Conservation (phyloP, 2,888 invertebrate species). For the Philereme transversata region DNA sequence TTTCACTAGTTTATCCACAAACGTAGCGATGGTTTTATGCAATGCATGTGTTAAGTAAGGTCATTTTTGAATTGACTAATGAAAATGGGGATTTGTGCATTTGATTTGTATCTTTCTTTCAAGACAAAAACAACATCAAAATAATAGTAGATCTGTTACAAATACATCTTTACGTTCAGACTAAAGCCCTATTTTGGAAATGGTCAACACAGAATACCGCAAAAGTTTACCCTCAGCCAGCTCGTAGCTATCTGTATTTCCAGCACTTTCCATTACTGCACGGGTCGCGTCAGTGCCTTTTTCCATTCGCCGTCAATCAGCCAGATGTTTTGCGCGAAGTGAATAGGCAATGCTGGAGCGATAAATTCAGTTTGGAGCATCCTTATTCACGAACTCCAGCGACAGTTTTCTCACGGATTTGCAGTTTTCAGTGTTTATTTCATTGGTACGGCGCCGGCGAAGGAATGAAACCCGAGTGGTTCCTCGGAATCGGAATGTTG, state of each 20-base stretch:
- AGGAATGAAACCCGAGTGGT: neutral
- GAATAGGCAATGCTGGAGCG: slow-evolving; percentile 78
- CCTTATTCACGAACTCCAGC: slow-evolving; percentile 18
- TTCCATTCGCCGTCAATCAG: slow-evolving; percentile 48
- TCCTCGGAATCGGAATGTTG: slow-evolving; percentile 4
- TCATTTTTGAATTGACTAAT: no score
- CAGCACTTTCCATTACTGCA: slow-evolving; percentile 18
- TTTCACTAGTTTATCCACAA: no score
- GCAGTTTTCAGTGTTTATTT: neutral
- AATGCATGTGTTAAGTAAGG: no score
- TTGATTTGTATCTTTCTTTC: no score
- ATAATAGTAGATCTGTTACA: no score
- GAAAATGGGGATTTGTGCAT: no score
- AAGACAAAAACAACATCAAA: neutral
- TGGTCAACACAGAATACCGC: neutral
- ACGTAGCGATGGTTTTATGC: no score
- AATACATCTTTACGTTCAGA: neutral
- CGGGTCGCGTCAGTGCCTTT: slow-evolving; percentile 20
- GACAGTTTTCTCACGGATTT: neutral
- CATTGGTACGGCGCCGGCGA: neutral
- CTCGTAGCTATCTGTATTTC: slow-evolving; percentile 10
- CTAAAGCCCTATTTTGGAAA: slow-evolving; percentile 1
- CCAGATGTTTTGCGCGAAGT: slow-evolving; percentile 74
- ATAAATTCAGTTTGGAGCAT: slow-evolving; percentile 74
- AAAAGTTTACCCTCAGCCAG: slow-evolving; percentile 4